A percentile compares a stretch with the other conserved stretches of the same genome.
These are phyloP conservation scores for Saccostrea glomerata DNA, from an alignment of 1,140 invertebrate genomes.

Conservation along the genomic window DNA sequence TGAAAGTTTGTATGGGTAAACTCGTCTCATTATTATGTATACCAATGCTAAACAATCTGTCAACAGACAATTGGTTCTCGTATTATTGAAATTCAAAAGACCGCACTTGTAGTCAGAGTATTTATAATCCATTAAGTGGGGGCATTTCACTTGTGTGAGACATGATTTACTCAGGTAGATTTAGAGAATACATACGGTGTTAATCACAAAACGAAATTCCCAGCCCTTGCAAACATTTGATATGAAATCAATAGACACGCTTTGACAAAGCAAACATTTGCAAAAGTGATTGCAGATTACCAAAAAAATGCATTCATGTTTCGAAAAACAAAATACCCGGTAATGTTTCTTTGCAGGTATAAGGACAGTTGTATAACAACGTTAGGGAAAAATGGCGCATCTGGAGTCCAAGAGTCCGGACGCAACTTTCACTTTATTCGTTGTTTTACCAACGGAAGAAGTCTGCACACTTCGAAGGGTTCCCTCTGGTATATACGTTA, in stretches of 20 bases:
- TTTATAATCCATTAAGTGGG: slow-evolving; percentile 32
- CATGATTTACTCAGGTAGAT: slow-evolving; percentile 3
- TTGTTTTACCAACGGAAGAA: slow-evolving; percentile 67
- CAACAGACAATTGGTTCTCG: slow-evolving; percentile 24
- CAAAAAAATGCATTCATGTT: background rate
- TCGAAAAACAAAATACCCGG: background rate
- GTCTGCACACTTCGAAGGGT: slow-evolving; percentile 67
- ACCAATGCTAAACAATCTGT: background rate
- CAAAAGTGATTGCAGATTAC: slow-evolving; percentile 30
- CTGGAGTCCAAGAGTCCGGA: slow-evolving; percentile 1
- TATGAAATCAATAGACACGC: slow-evolving; percentile 32
- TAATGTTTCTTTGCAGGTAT: background rate
- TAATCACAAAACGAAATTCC: slow-evolving; percentile 21
- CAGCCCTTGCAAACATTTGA: slow-evolving; percentile 10
- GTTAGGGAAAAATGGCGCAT: background rate
- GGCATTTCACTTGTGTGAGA: slow-evolving; percentile 11
- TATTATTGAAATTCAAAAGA: slow-evolving; percentile 11
- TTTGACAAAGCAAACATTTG: slow-evolving; percentile 22
- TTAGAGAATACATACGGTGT: slow-evolving; percentile 13
- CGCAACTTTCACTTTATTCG: slow-evolving; percentile 65
- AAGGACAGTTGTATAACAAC: background rate
- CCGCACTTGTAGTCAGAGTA: background rate
- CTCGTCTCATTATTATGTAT: background rate
- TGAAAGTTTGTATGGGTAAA: background rate
- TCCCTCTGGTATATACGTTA: slow-evolving; percentile 62